Base-by-base conservation (phyloP, 2,888 invertebrate genomes). In the Nasonia oneida region DNA sequence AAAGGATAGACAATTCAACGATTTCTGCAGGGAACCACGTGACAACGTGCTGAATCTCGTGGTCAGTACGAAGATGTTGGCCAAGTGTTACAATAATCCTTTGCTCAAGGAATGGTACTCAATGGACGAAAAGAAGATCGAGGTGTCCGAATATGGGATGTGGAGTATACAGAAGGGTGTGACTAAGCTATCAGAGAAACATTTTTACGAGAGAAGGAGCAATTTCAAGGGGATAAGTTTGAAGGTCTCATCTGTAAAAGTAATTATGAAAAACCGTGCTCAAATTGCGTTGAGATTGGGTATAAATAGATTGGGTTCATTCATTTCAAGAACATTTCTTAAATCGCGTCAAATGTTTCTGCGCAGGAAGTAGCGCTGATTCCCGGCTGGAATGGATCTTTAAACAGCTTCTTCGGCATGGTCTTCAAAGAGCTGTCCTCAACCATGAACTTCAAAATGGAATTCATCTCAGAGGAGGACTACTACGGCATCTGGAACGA, bases 101-200 rank as follows among this genome's bases (percentile, higher is more conserved):
- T 50, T 75, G 0, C 6, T 90, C 0, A 84, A 75, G 10, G 91
- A 91, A 67, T 90, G 90, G 90, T 91, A 90, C 86, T 84, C 89
- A 0, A 73, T 85, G 5, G 50, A 85, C n/a, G 18, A 33, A 2
- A 6, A 70, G 2, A 50, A 6, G 5, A 33, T 83, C 14, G 23
- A 81, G 4, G 86, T 87, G 1, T 42, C 83, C 53, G 57, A 87
- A 53, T 88, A 88, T 23, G 89, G 86, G 4, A 73, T 53, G 5
- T 87, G 83, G 81, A 67, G 10, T n/a, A n/a, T n/a, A 61, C 18
- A 8, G 1, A n/a, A 61, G n/a, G 57, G 85, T 5, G 64, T 90
- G 4, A 64, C 1, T 15, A 42, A 77, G 8, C 12, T 75, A 0
- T 73, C 73, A 18, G 6, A 14, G 0, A 47, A 23, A 12, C 23